These are phyloP conservation scores for Mactra quadrangularis DNA, from an alignment of 1,140 invertebrate species.

Conservation along the genomic window DNA sequence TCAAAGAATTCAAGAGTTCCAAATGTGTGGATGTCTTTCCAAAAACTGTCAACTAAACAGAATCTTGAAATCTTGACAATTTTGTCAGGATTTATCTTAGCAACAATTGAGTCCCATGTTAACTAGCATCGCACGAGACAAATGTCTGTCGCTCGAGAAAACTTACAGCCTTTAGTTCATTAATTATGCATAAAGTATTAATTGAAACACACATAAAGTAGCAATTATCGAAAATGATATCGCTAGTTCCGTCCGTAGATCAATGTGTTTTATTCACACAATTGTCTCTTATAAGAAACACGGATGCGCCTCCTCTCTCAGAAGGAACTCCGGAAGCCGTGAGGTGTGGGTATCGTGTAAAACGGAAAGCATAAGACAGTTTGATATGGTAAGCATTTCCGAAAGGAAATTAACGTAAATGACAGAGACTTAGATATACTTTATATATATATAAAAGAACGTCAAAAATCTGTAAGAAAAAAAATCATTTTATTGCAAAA, in stretches of 20 bases:
- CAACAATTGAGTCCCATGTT: too few relatives aligned
- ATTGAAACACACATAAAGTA: conserved; percentile 31
- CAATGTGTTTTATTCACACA: conserved; percentile 34
- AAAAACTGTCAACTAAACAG: too few relatives aligned
- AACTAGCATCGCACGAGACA: background rate
- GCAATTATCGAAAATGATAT: conserved; percentile 17
- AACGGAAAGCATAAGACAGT: background rate
- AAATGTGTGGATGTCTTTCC: too few relatives aligned
- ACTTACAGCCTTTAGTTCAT: conserved; percentile 23
- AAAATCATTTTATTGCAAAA: background rate
- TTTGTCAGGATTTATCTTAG: too few relatives aligned
- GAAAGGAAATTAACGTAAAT: conserved; percentile 31
- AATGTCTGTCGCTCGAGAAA: conserved; percentile 5
- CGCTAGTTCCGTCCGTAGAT: background rate
- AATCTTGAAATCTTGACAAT: too few relatives aligned
- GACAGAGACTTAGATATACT: too few relatives aligned
- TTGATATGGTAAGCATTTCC: conserved; percentile 29
- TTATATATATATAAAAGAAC: conserved; percentile 10
- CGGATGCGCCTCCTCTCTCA: background rate
- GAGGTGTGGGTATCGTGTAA: conserved; percentile 1
- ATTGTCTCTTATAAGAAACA: conserved; percentile 17
- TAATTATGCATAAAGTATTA: conserved; percentile 45
- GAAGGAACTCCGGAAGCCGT: conserved; percentile 21
- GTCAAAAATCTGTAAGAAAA: background rate
- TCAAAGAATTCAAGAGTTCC: too few relatives aligned